phyloP scores from a whole-genome alignment of 1,140 invertebrate species.

The Lepeophtheirus salmonis region DNA sequence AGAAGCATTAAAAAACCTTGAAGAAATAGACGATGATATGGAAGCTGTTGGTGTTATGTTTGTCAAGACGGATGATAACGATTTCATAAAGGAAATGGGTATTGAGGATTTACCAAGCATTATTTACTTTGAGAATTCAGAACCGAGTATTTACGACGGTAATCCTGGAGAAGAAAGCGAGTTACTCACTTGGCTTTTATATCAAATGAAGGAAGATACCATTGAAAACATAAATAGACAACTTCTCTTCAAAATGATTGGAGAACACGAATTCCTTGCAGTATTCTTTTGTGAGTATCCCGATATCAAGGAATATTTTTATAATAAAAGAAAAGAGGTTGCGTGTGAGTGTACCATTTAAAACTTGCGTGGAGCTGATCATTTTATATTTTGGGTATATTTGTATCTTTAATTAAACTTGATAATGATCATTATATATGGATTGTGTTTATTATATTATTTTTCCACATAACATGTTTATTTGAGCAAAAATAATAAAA shows the following conservation, averaged over 20 bases:
- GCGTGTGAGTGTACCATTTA: no score
- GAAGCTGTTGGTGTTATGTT: constrained; percentile 74
- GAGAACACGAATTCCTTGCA: constrained; percentile 73
- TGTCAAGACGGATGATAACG: constrained; percentile 45
- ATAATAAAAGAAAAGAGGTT: no score
- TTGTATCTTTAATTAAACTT: no score
- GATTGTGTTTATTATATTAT: no score
- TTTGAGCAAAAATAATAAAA: no score
- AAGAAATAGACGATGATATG: constrained; percentile 83
- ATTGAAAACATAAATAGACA: constrained; percentile 76
- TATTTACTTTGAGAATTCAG: constrained; percentile 73
- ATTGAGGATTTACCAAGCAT: constrained; percentile 39
- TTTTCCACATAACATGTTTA: no score
- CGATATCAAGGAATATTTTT: no score
- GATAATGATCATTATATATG: no score
- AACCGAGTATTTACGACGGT: constrained; percentile 83
- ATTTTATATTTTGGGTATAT: no score
- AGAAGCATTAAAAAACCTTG: constrained; percentile 62
- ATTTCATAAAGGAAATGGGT: constrained; percentile 9
- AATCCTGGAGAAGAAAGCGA: constrained; percentile 62
- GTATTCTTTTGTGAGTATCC: constrained; percentile 71
- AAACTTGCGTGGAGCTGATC: no score
- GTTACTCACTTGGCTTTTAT: constrained; percentile 72
- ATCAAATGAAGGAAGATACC: constrained; percentile 77
- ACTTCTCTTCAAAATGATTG: constrained; percentile 61